Evolutionary conservation across 2,797 vertebrate species (phyloP).

Genomic region (Amblyraja radiata): DNA sequence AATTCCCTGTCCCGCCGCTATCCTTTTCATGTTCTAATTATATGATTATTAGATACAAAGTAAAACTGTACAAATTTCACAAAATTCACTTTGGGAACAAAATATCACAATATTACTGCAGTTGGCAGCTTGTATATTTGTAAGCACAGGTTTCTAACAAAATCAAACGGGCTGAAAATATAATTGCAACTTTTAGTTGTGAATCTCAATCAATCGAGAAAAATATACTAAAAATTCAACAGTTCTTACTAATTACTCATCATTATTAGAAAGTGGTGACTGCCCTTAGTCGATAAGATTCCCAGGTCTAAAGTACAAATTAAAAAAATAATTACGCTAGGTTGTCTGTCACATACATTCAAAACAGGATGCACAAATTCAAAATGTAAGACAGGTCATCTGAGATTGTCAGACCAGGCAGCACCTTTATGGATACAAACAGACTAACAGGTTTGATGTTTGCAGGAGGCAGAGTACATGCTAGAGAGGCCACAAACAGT

Average conservation of each 20-base stretch:
- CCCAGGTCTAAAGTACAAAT: neutral
- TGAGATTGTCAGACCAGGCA: conserved; percentile 1
- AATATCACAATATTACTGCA: neutral
- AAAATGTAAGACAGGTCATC: no score
- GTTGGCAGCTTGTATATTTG: neutral
- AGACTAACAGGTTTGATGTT: neutral
- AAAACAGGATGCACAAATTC: neutral
- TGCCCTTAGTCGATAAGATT: neutral
- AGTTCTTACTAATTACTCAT: neutral
- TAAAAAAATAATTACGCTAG: neutral
- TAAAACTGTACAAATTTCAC: conserved; percentile 20
- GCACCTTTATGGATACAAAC: neutral
- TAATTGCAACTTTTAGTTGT: neutral
- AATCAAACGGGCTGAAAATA: neutral
- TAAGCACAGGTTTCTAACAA: neutral
- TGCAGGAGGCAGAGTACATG: neutral
- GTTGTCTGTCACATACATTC: neutral
- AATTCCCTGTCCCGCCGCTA: conserved; percentile 43
- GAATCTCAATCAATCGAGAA: neutral
- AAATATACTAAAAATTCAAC: neutral
- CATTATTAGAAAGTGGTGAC: neutral
- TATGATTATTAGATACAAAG: conserved; percentile 5
- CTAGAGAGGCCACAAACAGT: neutral
- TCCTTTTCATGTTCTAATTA: conserved; percentile 23
- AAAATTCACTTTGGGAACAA: conserved; percentile 9